Conservation (phyloP, 2,797 vertebrate genomes). For the Liparis tanakae region DNA sequence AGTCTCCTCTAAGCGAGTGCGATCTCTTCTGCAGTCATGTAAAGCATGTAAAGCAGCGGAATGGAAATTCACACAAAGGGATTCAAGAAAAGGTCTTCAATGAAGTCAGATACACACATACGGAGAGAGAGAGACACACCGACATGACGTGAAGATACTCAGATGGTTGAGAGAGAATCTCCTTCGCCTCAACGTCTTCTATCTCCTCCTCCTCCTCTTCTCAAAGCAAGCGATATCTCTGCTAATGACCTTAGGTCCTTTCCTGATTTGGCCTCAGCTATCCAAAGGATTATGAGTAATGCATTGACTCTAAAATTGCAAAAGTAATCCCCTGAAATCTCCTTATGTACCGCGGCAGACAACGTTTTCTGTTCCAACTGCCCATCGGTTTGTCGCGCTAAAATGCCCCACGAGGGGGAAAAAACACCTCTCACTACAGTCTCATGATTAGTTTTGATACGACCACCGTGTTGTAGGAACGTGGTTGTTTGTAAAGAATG, state of each 20-base stretch:
- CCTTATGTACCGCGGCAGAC: constrained; percentile 82
- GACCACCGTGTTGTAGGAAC: constrained; percentile 43
- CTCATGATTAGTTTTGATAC: constrained; percentile 61
- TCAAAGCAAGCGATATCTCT: constrained; percentile 74
- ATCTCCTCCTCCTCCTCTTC: constrained; percentile 55
- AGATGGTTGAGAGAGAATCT: constrained; percentile 59
- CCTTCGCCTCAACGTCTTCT: constrained; percentile 45
- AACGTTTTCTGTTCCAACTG: constrained; percentile 81
- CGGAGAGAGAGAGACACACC: constrained; percentile 42
- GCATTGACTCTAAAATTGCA: constrained; percentile 87
- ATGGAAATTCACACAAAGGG: constrained; percentile 62
- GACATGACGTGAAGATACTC: constrained; percentile 61
- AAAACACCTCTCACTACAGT: constrained; percentile 42
- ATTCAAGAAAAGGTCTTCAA: constrained; percentile 53
- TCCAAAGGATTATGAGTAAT: constrained; percentile 87
- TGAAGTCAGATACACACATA: constrained; percentile 55
- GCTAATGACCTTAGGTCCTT: constrained; percentile 83
- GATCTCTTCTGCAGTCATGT: constrained; percentile 58
- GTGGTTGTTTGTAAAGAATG: constrained; percentile 53
- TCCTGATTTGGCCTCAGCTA: constrained; percentile 83
- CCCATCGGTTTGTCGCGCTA: constrained; percentile 72
- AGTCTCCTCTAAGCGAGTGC: constrained; percentile 52
- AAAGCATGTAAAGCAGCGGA: constrained; percentile 63
- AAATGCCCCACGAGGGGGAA: constrained; percentile 53
- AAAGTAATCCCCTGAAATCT: constrained; percentile 88